Conservation (phyloP, 2,113 vertebrate species). For the Hypomesus transpacificus region DNA sequence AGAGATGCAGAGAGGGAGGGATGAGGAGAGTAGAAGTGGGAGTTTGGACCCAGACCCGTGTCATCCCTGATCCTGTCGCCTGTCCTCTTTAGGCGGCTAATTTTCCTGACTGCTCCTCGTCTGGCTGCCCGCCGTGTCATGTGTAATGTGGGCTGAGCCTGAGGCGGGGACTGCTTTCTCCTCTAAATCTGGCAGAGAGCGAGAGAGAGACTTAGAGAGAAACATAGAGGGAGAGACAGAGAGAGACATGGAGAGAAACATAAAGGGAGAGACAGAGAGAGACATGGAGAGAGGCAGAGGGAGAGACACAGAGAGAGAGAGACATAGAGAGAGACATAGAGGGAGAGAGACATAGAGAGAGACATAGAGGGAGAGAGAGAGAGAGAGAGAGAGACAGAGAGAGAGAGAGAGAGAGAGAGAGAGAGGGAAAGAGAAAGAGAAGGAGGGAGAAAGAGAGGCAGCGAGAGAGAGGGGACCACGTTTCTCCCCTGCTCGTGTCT, state of each 20-base stretch:
- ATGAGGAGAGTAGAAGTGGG: neutral
- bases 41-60: constrained; percentile 27
- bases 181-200: constrained; percentile 32
- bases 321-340: neutral
- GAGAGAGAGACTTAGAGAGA: constrained; percentile 8
- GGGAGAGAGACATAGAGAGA: no score
- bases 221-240: constrained; percentile 6
- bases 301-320: no score
- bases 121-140: constrained; percentile 45
- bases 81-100: constrained; percentile 52
- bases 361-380: constrained; percentile 13
- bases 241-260: no score
- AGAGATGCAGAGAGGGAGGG: no score
- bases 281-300: constrained; percentile 1
- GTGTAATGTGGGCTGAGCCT: constrained; percentile 56
- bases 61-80: constrained; percentile 52
- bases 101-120: constrained; percentile 50
- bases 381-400: constrained; percentile 11
- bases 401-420: constrained; percentile 13
- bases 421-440: no score
- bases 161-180: constrained; percentile 39
- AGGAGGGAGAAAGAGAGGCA: constrained; percentile 9
- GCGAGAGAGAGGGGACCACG: constrained; percentile 8
- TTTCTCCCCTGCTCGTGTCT: neutral
- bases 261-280: constrained; percentile 27